phyloP scores from a whole-genome alignment of 2,797 vertebrate species.

The Ctenopoma multispine region DNA sequence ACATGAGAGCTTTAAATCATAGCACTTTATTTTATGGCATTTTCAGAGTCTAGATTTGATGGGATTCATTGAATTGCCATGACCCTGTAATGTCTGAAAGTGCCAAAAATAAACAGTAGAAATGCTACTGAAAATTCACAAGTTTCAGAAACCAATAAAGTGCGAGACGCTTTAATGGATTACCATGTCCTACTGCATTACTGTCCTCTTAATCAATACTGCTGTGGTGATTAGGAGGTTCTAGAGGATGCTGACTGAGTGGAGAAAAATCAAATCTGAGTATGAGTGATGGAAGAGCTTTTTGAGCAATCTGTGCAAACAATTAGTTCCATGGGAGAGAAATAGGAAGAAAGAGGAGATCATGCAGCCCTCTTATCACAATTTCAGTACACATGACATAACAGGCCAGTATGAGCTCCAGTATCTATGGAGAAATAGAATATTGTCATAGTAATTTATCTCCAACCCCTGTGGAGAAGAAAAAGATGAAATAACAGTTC shows the following conservation, averaged over 20 bases:
- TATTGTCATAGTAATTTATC: constrained; percentile 55
- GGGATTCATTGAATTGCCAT: not conserved
- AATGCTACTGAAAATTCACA: constrained; percentile 11
- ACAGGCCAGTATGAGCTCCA: constrained; percentile 28
- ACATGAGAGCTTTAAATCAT: not conserved
- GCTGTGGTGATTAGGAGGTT: not conserved
- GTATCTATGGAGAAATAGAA: constrained; percentile 52
- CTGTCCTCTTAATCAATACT: constrained; percentile 1
- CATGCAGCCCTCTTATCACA: constrained; percentile 35
- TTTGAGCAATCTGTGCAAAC: constrained; percentile 3
- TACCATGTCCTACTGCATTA: constrained; percentile 11
- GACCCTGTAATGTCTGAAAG: too few species aligned
- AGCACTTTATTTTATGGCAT: constrained; percentile 8
- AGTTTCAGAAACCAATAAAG: not conserved
- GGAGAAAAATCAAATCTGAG: constrained; percentile 14
- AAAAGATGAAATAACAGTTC: constrained; percentile 41
- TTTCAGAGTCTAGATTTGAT: constrained; percentile 20
- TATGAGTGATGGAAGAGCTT: constrained; percentile 4
- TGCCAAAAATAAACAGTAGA: not conserved
- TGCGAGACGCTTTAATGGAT: constrained; percentile 11
- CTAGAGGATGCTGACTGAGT: not conserved
- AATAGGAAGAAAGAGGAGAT: not conserved
- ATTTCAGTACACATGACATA: not conserved
- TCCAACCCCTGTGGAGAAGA: constrained; percentile 35
- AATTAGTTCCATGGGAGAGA: not conserved